Conservation (phyloP, 1,140 invertebrate genomes). For the Drosophila bifasciata region DNA sequence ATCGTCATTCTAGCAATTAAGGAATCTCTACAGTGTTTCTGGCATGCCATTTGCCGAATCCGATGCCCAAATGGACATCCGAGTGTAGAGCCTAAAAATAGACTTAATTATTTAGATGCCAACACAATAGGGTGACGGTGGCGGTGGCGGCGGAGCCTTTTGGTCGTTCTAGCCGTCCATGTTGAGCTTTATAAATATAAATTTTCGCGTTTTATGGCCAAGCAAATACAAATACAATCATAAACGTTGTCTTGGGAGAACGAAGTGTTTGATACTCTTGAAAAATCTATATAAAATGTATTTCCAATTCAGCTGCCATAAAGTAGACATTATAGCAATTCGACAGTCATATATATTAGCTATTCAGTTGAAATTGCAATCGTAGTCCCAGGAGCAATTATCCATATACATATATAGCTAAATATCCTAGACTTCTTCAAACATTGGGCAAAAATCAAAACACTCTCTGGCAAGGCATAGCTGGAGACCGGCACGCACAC, state of each 20-base stretch:
- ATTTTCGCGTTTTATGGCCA: constrained; percentile 74
- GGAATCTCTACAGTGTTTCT: background rate
- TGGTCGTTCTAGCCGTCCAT: constrained; percentile 29
- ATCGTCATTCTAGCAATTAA: too few relatives aligned
- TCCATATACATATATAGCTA: too few relatives aligned
- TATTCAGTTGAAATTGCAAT: background rate
- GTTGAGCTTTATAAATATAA: constrained; percentile 57
- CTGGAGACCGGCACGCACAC: constrained; percentile 64
- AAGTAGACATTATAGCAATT: too few relatives aligned
- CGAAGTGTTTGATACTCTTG: too few relatives aligned
- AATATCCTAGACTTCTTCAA: too few relatives aligned
- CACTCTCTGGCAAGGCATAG: constrained; percentile 1
- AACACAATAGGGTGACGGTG: constrained; percentile 26
- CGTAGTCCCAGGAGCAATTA: too few relatives aligned
- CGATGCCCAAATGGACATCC: constrained; percentile 46
- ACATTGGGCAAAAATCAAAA: too few relatives aligned
- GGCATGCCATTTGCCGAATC: constrained; percentile 6
- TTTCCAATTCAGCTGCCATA: too few relatives aligned
- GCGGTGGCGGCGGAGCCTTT: constrained; percentile 21
- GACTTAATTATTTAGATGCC: constrained; percentile 78
- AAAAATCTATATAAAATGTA: too few relatives aligned
- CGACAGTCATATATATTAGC: too few relatives aligned
- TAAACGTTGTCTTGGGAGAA: background rate
- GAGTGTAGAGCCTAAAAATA: constrained; percentile 58
- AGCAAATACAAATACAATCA: constrained; percentile 29